These are phyloP conservation scores for Arctia plantaginis DNA, from an alignment of 2,888 invertebrate genomes.

Conservation along the genomic window DNA sequence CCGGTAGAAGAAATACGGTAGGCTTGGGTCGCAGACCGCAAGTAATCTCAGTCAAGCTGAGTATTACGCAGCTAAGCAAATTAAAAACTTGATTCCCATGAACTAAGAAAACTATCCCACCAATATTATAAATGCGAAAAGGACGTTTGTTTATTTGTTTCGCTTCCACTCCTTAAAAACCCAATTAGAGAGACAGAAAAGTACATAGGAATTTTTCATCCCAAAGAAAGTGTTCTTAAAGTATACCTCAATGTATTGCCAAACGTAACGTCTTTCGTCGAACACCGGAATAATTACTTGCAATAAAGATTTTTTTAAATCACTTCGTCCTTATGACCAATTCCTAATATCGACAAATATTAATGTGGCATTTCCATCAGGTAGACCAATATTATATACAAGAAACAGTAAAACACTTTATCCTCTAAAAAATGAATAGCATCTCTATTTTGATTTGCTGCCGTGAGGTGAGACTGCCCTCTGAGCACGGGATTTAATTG, in stretches of 20 bases:
- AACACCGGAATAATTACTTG: too few species aligned
- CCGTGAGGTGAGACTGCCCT: slow-evolving; percentile 77
- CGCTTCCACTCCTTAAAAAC: too few species aligned
- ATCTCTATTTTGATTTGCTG: slow-evolving; percentile 71
- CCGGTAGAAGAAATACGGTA: not conserved
- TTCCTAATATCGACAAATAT: not conserved
- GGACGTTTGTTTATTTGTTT: not conserved
- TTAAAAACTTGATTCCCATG: not conserved
- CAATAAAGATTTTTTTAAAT: too few species aligned
- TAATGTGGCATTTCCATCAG: too few species aligned
- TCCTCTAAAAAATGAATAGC: slow-evolving; percentile 29
- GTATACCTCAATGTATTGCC: too few species aligned
- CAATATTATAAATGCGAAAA: not conserved
- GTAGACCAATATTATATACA: not conserved
- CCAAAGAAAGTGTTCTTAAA: not conserved
- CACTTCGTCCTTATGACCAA: too few species aligned
- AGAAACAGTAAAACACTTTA: too few species aligned
- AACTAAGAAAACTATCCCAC: not conserved
- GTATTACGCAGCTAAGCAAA: not conserved
- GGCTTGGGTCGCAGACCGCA: not conserved
- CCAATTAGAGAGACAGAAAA: too few species aligned
- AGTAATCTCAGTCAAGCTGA: not conserved
- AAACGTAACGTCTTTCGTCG: too few species aligned
- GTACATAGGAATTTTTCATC: too few species aligned
- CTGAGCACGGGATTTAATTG: slow-evolving; percentile 80